These are phyloP conservation scores for Empidonax alnorum DNA, from an alignment of 2,113 vertebrate genomes.

Conservation along the genomic window DNA sequence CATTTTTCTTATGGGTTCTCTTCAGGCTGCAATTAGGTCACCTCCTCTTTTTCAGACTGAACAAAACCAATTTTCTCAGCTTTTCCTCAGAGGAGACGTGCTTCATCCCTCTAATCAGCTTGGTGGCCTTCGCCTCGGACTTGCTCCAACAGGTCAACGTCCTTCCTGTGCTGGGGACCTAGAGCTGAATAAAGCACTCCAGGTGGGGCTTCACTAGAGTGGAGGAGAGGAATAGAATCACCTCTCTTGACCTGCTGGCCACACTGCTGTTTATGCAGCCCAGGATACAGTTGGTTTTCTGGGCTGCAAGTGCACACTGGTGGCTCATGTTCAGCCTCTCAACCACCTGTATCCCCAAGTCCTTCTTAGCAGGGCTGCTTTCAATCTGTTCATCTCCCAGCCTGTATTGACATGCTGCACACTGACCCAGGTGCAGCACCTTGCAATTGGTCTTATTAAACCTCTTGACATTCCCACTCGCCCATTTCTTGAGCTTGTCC, in stretches of 20 bases:
- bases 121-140: not conserved
- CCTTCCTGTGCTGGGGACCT: not conserved
- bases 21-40: not conserved
- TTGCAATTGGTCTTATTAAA: not conserved
- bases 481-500: not conserved
- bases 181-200: not conserved
- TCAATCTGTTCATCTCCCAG: not conserved
- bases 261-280: not conserved
- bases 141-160: not conserved
- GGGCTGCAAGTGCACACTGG: not conserved
- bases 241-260: not conserved
- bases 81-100: not conserved
- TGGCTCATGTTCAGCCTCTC: not conserved
- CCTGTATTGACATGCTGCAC: not conserved
- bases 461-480: accelerated
- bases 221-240: not conserved
- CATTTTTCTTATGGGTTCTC: not conserved
- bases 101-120: not conserved
- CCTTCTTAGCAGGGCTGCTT: not conserved
- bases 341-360: not conserved
- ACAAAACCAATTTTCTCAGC: not conserved
- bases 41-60: not conserved
- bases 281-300: not conserved
- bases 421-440: not conserved
- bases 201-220: not conserved